Conservation (phyloP, 1,140 invertebrate genomes). For the Caenorhabditis brenneri region DNA sequence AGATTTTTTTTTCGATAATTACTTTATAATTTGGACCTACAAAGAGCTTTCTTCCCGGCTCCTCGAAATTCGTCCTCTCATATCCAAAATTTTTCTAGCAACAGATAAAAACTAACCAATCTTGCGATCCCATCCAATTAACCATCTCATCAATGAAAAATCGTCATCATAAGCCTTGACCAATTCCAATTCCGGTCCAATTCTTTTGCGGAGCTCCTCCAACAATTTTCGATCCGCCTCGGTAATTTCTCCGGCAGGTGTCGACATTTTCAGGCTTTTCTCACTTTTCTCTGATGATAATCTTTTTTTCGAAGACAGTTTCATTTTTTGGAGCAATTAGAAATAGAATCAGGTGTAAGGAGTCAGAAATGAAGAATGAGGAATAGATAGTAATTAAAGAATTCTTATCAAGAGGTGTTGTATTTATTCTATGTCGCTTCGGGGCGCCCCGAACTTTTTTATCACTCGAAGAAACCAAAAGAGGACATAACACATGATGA, state of each 20-base stretch:
- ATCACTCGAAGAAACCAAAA: not conserved
- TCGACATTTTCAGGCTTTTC: too few relatives aligned
- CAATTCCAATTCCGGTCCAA: slow-evolving; percentile 54
- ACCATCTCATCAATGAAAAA: slow-evolving; percentile 59
- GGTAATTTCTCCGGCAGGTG: slow-evolving; percentile 25
- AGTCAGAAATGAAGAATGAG: not conserved
- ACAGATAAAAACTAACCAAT: slow-evolving; percentile 52
- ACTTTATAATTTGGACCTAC: too few relatives aligned
- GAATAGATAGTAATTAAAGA: not conserved
- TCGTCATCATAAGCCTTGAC: slow-evolving; percentile 62
- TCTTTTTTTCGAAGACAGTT: not conserved
- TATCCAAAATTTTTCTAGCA: not conserved
- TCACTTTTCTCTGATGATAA: not conserved
- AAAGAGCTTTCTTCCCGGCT: too few relatives aligned
- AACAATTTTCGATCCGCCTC: slow-evolving; percentile 45
- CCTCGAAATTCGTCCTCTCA: not conserved
- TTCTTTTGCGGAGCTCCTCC: slow-evolving; percentile 28
- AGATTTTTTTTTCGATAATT: too few relatives aligned
- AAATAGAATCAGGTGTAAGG: not conserved
- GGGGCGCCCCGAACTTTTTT: slow-evolving; percentile 7
- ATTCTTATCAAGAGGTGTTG: not conserved
- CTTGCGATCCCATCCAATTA: slow-evolving; percentile 63
- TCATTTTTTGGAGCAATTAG: not conserved
- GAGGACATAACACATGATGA: not conserved
- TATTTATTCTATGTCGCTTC: too few relatives aligned